Evolutionary conservation across 92 coral and sea anemone species (phyloP), one percentile per base, ranked within the genome.

Genomic region (Epizoanthus ramosus): DNA sequence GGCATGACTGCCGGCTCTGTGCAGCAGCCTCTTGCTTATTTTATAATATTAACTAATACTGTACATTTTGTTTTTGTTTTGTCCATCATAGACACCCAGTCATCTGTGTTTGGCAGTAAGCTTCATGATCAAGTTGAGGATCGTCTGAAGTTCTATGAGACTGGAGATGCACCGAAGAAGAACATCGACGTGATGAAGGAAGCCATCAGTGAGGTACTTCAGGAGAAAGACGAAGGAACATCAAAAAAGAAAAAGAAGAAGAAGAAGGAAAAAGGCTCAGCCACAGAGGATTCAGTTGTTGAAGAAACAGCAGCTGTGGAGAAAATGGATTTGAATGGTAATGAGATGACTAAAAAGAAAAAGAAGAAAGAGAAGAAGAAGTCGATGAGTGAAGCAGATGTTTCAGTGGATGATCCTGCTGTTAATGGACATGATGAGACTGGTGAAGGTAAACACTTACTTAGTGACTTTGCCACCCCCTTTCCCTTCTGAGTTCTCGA

Each of bases 171-270:
- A 12, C 98, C 98, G 1, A 83, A 89, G 80, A 97, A 97, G 83
- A 97, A 97, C 74, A 89, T 97, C 5, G 99, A 97, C 7, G 97
- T 89, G 41, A 97, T 97, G 99, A 93, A 97, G 64, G 99, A 97
- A 63, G 99, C 99, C 73, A 94, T 97, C 9, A 89, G 90, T 9
- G 98, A 93, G 65, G 84, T 85, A 47, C 81, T 52, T 45, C 86
- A 89, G 83, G 93, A 86, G 58, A 83, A 76, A n/a, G 77, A 80
- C 1, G 82, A 70, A 23, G 87, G 81, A 50, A 58, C 58, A 45
- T 66, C 66, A 16, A 76, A 75, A 3, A 73, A 80, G 21, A 70
- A 84, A 9, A 92, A 89, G 68, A 91, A 95, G 81, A 89, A 89
- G 83, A 91, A 93, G 77, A 92, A 89, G 80, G 93, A 89, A 63